phyloP scores from a whole-genome alignment of 1,140 invertebrate species.

The Aphidius ervi region DNA sequence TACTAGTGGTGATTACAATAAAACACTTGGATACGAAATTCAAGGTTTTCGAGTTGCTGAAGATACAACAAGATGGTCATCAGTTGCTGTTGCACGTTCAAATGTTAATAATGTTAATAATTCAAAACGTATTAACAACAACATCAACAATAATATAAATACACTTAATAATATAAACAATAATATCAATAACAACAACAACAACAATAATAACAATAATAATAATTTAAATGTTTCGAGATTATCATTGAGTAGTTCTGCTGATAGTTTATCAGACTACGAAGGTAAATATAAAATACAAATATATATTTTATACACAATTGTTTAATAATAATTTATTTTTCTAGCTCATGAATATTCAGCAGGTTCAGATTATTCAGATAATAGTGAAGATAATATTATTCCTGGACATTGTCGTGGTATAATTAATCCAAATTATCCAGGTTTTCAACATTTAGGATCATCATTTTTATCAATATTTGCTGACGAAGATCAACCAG shows the following conservation, averaged over 20 bases:
- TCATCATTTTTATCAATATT: slow-evolving; percentile 38
- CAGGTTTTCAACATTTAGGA: slow-evolving; percentile 57
- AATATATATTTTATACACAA: not conserved
- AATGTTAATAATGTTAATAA: slow-evolving; percentile 31
- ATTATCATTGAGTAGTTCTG: slow-evolving; percentile 41
- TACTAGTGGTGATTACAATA: slow-evolving; percentile 12
- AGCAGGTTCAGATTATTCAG: slow-evolving; percentile 43
- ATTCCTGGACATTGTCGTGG: slow-evolving; percentile 52
- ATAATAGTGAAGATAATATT: slow-evolving; percentile 46
- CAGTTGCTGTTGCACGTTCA: slow-evolving; percentile 41
- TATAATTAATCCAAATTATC: slow-evolving; percentile 76
- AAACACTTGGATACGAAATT: slow-evolving; percentile 23
- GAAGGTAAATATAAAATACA: slow-evolving; percentile 37
- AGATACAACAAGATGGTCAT: slow-evolving; percentile 46
- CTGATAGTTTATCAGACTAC: slow-evolving; percentile 49
- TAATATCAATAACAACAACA: too few relatives aligned
- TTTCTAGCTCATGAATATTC: slow-evolving; percentile 26
- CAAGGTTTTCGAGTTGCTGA: slow-evolving; percentile 42
- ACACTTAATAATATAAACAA: slow-evolving; percentile 28
- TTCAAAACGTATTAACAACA: slow-evolving; percentile 22
- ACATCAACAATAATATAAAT: not conserved
- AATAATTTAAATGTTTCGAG: slow-evolving; percentile 32
- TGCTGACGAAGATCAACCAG: slow-evolving; percentile 13
- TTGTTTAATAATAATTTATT: not conserved
- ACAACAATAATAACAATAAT: not conserved